Base-by-base conservation (phyloP, 2,113 vertebrate species). In the Laterallus jamaicensis region DNA sequence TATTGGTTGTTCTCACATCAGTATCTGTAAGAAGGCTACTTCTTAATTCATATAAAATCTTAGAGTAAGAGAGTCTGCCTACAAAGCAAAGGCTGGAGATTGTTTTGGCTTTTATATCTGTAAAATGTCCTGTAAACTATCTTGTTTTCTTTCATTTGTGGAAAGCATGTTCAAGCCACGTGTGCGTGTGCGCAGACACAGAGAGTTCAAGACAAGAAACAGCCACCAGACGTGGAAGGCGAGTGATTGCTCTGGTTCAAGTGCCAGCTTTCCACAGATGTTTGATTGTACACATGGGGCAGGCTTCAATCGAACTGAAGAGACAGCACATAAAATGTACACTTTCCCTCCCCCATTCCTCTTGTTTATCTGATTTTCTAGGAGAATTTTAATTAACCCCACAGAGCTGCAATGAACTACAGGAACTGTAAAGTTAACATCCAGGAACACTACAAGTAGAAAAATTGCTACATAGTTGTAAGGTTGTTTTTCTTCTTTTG, bases 351-450 rank as follows among this genome's bases (percentile, higher is more conserved):
- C 91, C 67, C 39, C 2, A 0, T 82, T 82, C 66, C 62, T 90
- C 64, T 89, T 78, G 80, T 76, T 90, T 86, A 75, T 94, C 88
- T 95, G 84, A 86, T 93, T 95, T 91, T 91, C 60, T 73, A 82
- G 58, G 75, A 84, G 18, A 39, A 69, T 86, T 95, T 92, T 95
- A 91, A 95, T 95, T 95, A 94, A 89, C 68, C 40, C n/a, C 37
- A 70, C 71, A 52, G 54, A 77, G 85, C 28, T 82, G 54, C 70
- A 78, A 16, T 77, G 69, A 89, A 47, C 71, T 89, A 32, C 15
- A 80, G 47, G 68, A 91, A 64, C n/a, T 52, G 24, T 91, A 25
- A 86, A 94, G 60, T 66, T 75, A 83, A 47, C 42, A 42, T 69
- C 24, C 44, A 87, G 58, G n/a, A 86, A 69, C 13, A 24, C 12